A percentile compares a stretch with the other conserved stretches of the same genome.
Evolutionary conservation across 2,888 invertebrate species (phyloP).

Genomic region (Leptopilina syphax): DNA sequence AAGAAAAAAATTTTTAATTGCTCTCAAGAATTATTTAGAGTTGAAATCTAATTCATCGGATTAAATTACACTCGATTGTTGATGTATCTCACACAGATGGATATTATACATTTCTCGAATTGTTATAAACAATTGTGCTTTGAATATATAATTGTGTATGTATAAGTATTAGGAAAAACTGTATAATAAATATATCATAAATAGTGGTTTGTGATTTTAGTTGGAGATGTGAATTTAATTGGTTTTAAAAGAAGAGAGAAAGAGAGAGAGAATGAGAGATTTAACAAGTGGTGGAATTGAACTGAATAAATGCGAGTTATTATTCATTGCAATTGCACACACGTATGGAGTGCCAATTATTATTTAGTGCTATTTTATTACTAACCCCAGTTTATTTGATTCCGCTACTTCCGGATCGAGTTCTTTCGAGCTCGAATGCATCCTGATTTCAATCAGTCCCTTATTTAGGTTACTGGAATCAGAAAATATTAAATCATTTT

Average conservation of each 20-base stretch:
- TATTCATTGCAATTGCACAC: conserved; percentile 19
- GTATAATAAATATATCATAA: not conserved
- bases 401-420: conserved; percentile 51
- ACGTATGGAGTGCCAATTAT: not conserved
- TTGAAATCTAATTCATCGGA: not conserved
- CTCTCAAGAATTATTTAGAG: not conserved
- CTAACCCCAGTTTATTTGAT: conserved; percentile 49
- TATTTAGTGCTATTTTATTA: conserved; percentile 17
- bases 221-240: conserved; percentile 14
- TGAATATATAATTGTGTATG: not conserved
- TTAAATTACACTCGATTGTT: conserved; percentile 13
- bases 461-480: conserved; percentile 15
- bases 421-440: conserved; percentile 52
- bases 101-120: not conserved
- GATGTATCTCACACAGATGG: no score
- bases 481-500: not conserved
- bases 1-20: not conserved
- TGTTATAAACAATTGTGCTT: not conserved
- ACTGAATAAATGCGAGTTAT: not conserved
- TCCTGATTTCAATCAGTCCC: conserved; percentile 36
- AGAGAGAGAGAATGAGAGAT: not conserved
- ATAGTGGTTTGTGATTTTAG: conserved; percentile 7
- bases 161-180: conserved; percentile 3
- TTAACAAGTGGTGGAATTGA: conserved; percentile 25
- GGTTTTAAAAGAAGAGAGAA: not conserved